Conservation (phyloP, 2,888 invertebrate genomes). For the Amphimallon solstitiale region DNA sequence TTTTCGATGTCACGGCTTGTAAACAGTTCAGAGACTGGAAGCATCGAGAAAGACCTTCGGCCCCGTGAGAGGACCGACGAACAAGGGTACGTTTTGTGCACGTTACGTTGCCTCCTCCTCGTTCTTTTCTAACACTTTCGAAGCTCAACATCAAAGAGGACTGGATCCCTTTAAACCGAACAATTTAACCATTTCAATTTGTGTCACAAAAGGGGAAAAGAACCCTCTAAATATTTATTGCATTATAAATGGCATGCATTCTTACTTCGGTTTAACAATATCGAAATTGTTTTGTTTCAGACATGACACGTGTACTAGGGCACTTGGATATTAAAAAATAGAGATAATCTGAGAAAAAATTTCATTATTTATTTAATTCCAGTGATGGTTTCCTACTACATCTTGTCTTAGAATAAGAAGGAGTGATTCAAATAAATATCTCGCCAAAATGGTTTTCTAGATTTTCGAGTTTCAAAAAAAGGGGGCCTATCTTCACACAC, state of each 20-base stretch:
- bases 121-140: constrained; percentile 25
- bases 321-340: no score
- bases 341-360: no score
- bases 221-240: constrained; percentile 5
- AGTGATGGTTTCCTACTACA: no score
- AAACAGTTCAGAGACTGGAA: constrained; percentile 45
- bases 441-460: no score
- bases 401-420: no score
- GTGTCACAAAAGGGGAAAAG: constrained; percentile 15
- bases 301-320: no score
- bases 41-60: constrained; percentile 43
- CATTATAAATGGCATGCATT: constrained; percentile 13
- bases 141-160: constrained; percentile 19
- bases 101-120: constrained; percentile 3
- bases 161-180: constrained; percentile 20
- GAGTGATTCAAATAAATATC: no score
- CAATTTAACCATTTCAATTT: constrained; percentile 33
- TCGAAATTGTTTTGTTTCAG: no score
- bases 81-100: constrained; percentile 33
- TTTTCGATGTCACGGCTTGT: constrained; percentile 47
- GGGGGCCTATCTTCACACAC: no score
- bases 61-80: constrained; percentile 42
- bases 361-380: no score
- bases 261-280: no score
- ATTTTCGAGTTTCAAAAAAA: no score